These are phyloP conservation scores for Silurus asotus DNA, from an alignment of 2,113 vertebrate species.

Conservation along the genomic window DNA sequence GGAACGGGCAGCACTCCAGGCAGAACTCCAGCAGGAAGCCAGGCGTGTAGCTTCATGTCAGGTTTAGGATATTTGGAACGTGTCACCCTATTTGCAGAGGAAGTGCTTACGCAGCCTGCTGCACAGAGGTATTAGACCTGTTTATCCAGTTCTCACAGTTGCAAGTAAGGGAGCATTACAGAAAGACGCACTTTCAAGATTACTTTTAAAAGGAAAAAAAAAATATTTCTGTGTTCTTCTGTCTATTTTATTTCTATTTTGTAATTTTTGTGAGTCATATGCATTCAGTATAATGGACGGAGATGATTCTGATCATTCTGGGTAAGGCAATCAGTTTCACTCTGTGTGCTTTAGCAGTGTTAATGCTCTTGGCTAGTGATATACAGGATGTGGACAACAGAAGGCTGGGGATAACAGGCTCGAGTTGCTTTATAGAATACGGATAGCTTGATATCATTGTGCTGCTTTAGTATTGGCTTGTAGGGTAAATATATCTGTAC, in stretches of 20 bases:
- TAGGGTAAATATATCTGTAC: background rate
- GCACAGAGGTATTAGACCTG: conserved; percentile 36
- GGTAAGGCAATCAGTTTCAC: conserved; percentile 54
- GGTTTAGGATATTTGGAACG: conserved; percentile 41
- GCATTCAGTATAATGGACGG: conserved; percentile 24
- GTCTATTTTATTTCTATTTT: background rate
- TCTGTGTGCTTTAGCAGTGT: conserved; percentile 41
- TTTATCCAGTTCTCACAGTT: conserved; percentile 38
- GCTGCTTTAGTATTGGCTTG: background rate
- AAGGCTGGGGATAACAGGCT: background rate
- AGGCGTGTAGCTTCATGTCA: conserved; percentile 53
- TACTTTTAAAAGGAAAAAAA: background rate
- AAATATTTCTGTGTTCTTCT: background rate
- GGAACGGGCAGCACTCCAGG: conserved; percentile 36
- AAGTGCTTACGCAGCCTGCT: conserved; percentile 26
- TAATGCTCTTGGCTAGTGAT: conserved; percentile 41
- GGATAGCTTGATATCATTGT: background rate
- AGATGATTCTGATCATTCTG: conserved; percentile 45
- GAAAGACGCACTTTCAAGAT: background rate
- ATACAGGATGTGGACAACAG: conserved; percentile 37
- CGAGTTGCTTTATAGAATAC: background rate
- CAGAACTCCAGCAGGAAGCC: conserved; percentile 32
- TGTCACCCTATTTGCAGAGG: conserved; percentile 34
- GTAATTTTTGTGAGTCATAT: background rate
- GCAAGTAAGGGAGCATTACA: conserved; percentile 8